Conservation (phyloP, 2,888 invertebrate genomes). For the Diploptera punctata region DNA sequence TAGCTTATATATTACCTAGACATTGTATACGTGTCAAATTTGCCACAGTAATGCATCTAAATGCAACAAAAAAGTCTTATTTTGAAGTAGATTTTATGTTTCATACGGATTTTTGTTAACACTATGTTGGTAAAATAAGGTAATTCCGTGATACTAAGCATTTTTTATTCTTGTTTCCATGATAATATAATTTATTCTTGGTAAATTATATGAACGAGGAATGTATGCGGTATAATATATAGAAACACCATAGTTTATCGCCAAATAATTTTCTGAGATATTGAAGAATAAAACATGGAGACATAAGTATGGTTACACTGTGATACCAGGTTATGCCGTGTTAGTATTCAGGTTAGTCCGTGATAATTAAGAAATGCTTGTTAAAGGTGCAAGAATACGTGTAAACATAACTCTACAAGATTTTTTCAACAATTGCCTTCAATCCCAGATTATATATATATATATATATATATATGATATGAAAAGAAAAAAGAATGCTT, state of each 20-base stretch:
- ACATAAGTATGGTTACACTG: background rate
- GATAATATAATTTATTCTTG: too few species aligned
- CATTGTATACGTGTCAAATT: too few species aligned
- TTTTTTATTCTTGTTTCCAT: background rate
- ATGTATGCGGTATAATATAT: background rate
- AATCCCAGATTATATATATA: too few species aligned
- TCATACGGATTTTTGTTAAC: too few species aligned
- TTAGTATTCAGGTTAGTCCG: background rate
- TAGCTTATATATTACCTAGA: too few species aligned
- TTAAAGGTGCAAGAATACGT: too few species aligned
- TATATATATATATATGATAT: too few species aligned
- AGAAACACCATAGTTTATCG: background rate
- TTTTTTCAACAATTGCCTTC: background rate
- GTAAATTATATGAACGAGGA: background rate
- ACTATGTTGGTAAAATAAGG: background rate
- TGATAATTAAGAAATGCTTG: background rate
- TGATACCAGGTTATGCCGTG: background rate
- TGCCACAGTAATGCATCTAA: too few species aligned
- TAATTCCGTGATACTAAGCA: background rate
- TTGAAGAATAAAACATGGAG: background rate
- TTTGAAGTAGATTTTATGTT: too few species aligned
- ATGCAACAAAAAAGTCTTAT: too few species aligned
- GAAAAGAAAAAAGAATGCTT: too few species aligned
- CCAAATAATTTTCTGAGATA: background rate
- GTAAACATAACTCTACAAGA: background rate